These are phyloP conservation scores for Macaca nemestrina DNA, from an alignment of 2,113 vertebrate genomes.

Conservation along the genomic window DNA sequence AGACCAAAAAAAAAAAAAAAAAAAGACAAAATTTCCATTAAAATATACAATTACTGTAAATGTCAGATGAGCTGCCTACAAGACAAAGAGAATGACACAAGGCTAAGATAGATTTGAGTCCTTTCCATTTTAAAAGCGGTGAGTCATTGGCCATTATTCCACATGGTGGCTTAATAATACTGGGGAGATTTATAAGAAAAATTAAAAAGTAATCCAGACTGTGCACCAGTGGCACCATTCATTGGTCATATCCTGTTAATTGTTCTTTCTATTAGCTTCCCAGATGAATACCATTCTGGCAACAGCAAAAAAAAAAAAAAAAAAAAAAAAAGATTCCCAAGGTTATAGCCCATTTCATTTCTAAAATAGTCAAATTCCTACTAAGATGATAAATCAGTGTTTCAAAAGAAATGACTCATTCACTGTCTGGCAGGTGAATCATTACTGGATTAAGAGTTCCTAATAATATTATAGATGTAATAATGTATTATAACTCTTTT, in stretches of 20 bases:
- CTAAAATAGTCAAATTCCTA: conserved; percentile 56
- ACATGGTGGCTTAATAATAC: not conserved
- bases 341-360: not conserved
- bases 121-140: conserved; percentile 2
- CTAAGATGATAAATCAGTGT: conserved; percentile 49
- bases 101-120: not conserved
- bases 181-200: conserved; percentile 8
- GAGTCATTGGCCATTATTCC: conserved; percentile 2
- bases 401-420: conserved; percentile 45
- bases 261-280: not conserved
- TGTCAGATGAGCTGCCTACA: not conserved
- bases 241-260: not conserved
- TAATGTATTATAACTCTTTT: conserved; percentile 54
- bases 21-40: not conserved
- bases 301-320: not conserved
- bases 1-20: not conserved
- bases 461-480: conserved; percentile 48
- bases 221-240: not conserved
- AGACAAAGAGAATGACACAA: not conserved
- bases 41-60: not conserved
- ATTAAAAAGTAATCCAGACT: not conserved
- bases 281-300: not conserved
- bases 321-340: not conserved
- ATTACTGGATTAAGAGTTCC: conserved; percentile 47
- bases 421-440: conserved; percentile 20